Evolutionary conservation across 1,140 invertebrate species (phyloP).

Genomic region (Ptiloglossa arizonensis): DNA sequence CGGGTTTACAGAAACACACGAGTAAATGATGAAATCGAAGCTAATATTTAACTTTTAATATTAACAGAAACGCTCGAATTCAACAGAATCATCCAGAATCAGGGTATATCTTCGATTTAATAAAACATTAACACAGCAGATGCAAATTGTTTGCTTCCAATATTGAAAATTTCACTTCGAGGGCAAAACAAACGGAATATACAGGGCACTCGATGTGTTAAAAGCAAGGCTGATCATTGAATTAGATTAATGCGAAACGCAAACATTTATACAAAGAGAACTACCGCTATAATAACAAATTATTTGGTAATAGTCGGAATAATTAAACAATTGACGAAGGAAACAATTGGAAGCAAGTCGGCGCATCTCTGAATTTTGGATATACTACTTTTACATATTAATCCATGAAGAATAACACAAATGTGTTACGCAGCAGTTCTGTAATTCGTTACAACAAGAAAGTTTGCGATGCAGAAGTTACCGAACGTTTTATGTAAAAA

Average conservation of each 20-base stretch:
- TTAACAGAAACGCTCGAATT: too few relatives aligned
- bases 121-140: too few relatives aligned
- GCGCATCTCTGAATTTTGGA: not conserved
- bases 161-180: not conserved
- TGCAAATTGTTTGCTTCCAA: too few relatives aligned
- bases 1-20: too few relatives aligned
- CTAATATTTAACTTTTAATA: too few relatives aligned
- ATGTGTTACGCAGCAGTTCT: not conserved
- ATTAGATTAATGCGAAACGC: not conserved
- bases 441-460: not conserved
- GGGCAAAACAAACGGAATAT: not conserved
- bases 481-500: not conserved
- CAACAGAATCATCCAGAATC: too few relatives aligned
- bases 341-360: conserved; percentile 12
- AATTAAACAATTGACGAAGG: conserved; percentile 11
- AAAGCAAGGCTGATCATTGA: not conserved
- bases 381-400: not conserved
- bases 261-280: not conserved
- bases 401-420: not conserved
- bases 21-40: too few relatives aligned
- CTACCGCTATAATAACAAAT: conserved; percentile 4
- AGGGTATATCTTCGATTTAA: too few relatives aligned
- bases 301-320: not conserved
- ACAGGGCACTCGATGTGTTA: not conserved
- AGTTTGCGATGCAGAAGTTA: not conserved